A percentile compares a stretch with the other conserved stretches of the same genome.
These are phyloP conservation scores for Stegodyphus dumicola DNA, from an alignment of 1,140 invertebrate species.

Conservation along the genomic window DNA sequence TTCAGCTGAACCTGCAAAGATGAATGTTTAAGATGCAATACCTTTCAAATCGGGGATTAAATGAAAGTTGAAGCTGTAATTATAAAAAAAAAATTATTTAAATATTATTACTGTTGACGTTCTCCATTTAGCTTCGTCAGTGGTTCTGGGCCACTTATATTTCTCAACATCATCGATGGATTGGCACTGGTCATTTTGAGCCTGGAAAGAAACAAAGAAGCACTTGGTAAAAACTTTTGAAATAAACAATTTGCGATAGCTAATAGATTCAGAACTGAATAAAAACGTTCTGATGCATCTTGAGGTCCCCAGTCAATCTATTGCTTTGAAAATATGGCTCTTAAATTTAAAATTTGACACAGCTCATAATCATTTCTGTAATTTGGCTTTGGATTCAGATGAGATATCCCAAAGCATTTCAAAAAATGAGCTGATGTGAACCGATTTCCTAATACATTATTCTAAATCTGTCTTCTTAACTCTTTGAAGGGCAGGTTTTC, in stretches of 20 bases:
- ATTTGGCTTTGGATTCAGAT: too few relatives aligned
- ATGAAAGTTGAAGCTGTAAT: neutral
- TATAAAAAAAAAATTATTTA: neutral
- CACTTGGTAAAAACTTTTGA: too few relatives aligned
- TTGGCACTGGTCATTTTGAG: constrained; percentile 73
- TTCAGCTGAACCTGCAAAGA: constrained; percentile 66
- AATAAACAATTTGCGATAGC: neutral
- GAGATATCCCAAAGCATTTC: too few relatives aligned
- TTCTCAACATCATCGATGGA: constrained; percentile 68
- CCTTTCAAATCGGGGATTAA: neutral
- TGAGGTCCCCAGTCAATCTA: too few relatives aligned
- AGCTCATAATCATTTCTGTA: too few relatives aligned
- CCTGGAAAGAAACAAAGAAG: constrained; percentile 65
- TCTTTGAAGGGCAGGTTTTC: too few relatives aligned
- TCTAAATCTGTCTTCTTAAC: too few relatives aligned
- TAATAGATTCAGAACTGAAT: neutral
- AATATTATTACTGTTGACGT: constrained; percentile 64
- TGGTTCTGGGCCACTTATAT: constrained; percentile 69
- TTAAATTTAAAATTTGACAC: too few relatives aligned
- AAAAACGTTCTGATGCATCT: too few relatives aligned
- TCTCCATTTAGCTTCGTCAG: constrained; percentile 71
- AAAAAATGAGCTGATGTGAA: too few relatives aligned
- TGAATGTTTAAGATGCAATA: neutral
- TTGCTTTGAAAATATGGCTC: too few relatives aligned
- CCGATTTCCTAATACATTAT: too few relatives aligned